Conservation (phyloP, 2,888 invertebrate species). For the Ditula angustiorana region DNA sequence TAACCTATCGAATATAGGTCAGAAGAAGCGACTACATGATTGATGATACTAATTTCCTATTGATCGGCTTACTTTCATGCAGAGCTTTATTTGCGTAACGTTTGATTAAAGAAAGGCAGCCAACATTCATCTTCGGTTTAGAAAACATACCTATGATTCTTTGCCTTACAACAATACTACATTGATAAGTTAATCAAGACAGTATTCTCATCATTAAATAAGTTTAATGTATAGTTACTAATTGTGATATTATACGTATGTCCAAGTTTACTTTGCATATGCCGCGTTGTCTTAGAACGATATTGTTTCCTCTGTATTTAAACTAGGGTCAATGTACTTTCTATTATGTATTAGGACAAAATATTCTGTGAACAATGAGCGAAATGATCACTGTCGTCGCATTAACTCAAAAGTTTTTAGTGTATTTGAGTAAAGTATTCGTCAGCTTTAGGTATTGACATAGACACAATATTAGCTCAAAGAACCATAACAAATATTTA, state of each 20-base stretch:
- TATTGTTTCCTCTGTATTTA: constrained; percentile 39
- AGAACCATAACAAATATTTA: background rate
- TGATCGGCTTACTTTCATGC: constrained; percentile 52
- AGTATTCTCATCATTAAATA: background rate
- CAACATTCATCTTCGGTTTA: constrained; percentile 2
- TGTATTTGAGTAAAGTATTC: too few species aligned
- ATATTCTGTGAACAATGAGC: constrained; percentile 45
- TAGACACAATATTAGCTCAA: background rate
- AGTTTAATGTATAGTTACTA: background rate
- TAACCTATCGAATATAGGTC: constrained; percentile 54
- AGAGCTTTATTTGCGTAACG: constrained; percentile 56
- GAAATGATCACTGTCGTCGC: constrained; percentile 33
- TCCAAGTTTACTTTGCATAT: background rate
- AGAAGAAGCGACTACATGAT: constrained; percentile 66
- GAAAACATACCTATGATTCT: background rate
- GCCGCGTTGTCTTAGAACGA: constrained; percentile 17
- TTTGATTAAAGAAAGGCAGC: constrained; percentile 42
- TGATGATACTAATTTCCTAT: constrained; percentile 74
- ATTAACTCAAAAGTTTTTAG: constrained; percentile 1
- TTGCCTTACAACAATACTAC: background rate
- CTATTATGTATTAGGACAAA: constrained; percentile 52
- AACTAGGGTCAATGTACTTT: constrained; percentile 53
- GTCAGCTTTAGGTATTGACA: too few species aligned
- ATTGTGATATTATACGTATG: background rate
- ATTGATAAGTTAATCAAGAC: background rate